These are phyloP conservation scores for Sebastes flavidus DNA, from an alignment of 2,797 vertebrate species.

Conservation along the genomic window DNA sequence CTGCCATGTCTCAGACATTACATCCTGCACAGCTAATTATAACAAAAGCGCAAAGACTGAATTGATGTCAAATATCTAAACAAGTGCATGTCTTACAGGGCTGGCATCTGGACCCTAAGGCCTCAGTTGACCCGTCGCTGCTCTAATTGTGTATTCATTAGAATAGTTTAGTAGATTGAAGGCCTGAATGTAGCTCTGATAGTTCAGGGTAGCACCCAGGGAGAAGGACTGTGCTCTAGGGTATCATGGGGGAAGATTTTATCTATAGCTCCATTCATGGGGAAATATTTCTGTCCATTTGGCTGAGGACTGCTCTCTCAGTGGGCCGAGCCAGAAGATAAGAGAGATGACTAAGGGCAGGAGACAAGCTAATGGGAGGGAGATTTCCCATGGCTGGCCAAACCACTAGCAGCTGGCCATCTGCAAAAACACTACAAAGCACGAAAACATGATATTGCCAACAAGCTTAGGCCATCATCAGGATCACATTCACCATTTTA, in stretches of 20 bases:
- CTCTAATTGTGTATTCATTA: constrained; percentile 69
- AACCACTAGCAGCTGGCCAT: constrained; percentile 77
- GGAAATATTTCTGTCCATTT: constrained; percentile 71
- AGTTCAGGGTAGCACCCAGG: constrained; percentile 41
- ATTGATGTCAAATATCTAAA: constrained; percentile 38
- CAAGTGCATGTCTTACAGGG: constrained; percentile 40
- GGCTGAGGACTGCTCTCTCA: constrained; percentile 41
- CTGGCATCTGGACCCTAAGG: constrained; percentile 56
- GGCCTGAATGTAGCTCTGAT: constrained; percentile 52
- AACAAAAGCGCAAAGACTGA: constrained; percentile 35
- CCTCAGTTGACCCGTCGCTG: constrained; percentile 50
- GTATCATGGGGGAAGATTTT: constrained; percentile 63
- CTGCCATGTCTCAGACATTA: not conserved
- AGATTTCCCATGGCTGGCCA: constrained; percentile 73
- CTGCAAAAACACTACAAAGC: constrained; percentile 79
- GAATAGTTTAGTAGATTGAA: constrained; percentile 43
- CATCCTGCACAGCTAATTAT: constrained; percentile 22
- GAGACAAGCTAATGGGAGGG: constrained; percentile 78
- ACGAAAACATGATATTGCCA: constrained; percentile 58
- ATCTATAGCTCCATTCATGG: constrained; percentile 78
- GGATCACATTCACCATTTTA: constrained; percentile 23
- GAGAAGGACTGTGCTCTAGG: constrained; percentile 53
- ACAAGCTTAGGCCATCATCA: constrained; percentile 32
- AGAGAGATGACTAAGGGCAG: constrained; percentile 76
- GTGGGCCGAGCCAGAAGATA: constrained; percentile 68